Conservation (phyloP, 1,140 invertebrate genomes). For the Lucilia cuprina region DNA sequence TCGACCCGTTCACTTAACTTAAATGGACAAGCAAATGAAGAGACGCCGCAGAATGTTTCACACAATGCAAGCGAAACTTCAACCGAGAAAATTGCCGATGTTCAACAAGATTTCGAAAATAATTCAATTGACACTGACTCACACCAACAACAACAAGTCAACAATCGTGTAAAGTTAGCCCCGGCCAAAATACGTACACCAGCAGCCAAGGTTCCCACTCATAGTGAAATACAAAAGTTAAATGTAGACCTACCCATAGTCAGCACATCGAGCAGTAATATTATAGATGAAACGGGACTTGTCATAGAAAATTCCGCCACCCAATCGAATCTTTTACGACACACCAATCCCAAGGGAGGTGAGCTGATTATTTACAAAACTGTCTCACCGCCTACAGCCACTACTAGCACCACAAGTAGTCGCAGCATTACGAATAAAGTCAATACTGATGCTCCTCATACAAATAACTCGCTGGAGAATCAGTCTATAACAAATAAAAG, state of each 20-base stretch:
- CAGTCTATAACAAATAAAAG: slow-evolving; percentile 38
- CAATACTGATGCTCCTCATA: slow-evolving; percentile 44
- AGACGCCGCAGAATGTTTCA: not conserved
- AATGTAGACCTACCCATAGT: slow-evolving; percentile 49
- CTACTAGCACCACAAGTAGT: slow-evolving; percentile 45
- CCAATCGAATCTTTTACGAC: not conserved
- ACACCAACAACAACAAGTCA: slow-evolving; percentile 46
- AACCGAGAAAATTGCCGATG: slow-evolving; percentile 47
- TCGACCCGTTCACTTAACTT: not conserved
- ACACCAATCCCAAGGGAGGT: slow-evolving; percentile 38
- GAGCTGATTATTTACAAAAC: slow-evolving; percentile 50
- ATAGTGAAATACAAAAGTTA: slow-evolving; percentile 28
- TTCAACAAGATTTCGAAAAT: slow-evolving; percentile 57
- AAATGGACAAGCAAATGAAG: slow-evolving; percentile 10
- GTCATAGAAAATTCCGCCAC: not conserved
- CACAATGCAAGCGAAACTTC: slow-evolving; percentile 42
- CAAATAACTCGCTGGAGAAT: slow-evolving; percentile 34
- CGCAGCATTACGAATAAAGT: slow-evolving; percentile 49
- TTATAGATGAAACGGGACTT: not conserved
- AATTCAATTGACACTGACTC: slow-evolving; percentile 60
- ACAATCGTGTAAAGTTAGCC: slow-evolving; percentile 14
- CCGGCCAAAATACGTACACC: slow-evolving; percentile 26
- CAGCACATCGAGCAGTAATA: slow-evolving; percentile 45
- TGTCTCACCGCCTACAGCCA: slow-evolving; percentile 54
- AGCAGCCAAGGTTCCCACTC: not conserved